Percentiles rank a stretch among this genome's conserved stretches.
Evolutionary conservation across 2,888 invertebrate genomes (phyloP).

Genomic region (Apoda limacodes): DNA sequence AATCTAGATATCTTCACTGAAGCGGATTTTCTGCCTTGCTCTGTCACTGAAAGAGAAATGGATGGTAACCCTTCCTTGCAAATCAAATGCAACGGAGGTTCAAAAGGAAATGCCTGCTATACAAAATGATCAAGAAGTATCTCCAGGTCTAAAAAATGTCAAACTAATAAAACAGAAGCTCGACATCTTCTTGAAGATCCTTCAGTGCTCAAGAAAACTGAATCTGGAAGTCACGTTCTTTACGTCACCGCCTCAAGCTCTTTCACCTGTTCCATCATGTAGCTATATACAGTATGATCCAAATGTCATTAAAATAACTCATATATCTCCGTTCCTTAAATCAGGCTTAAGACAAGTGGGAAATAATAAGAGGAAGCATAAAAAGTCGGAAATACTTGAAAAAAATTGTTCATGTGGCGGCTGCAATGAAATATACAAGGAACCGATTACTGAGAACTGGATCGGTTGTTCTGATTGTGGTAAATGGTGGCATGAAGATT

Average conservation of each 20-base stretch:
- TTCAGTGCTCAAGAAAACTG: background rate
- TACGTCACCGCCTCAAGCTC: background rate
- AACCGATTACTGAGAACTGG: conserved; percentile 10
- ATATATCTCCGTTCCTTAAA: background rate
- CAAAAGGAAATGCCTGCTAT: background rate
- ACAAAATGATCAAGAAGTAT: background rate
- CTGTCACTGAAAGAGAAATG: conserved; percentile 4
- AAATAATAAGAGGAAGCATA: background rate
- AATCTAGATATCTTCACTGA: conserved; percentile 8
- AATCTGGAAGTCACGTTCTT: background rate
- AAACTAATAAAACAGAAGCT: background rate
- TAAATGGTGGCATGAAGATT: conserved; percentile 8
- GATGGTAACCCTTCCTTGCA: background rate
- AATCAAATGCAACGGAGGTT: background rate
- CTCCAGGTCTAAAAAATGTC: too few relatives aligned
- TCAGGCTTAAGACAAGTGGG: background rate
- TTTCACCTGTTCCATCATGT: background rate
- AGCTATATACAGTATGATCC: background rate
- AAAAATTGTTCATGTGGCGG: conserved; percentile 6
- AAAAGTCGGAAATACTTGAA: conserved; percentile 1
- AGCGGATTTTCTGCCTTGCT: conserved; percentile 5
- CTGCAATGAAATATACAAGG: conserved; percentile 7
- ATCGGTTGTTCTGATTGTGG: conserved; percentile 6
- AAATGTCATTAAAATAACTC: background rate
- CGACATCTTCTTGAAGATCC: background rate